These are phyloP conservation scores for Mormyrus proboscirostris DNA, from an alignment of 2,797 vertebrate species.

Conservation along the genomic window DNA sequence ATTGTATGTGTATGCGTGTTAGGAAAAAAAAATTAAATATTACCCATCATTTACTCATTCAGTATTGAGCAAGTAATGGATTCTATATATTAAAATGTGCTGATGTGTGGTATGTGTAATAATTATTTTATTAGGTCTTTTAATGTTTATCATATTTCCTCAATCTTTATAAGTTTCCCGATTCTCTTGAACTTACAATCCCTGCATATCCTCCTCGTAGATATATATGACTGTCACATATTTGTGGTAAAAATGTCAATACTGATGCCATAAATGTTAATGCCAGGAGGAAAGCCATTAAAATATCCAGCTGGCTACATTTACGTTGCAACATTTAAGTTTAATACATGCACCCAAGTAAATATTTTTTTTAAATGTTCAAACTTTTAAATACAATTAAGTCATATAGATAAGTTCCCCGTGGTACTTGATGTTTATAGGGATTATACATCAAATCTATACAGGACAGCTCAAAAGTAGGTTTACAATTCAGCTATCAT, in stretches of 20 bases:
- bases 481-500: neutral
- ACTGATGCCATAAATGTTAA: neutral
- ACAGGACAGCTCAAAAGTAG: neutral
- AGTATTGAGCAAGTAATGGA: neutral
- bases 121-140: slow-evolving; percentile 1
- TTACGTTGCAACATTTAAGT: neutral
- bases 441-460: neutral
- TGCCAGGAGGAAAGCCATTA: neutral
- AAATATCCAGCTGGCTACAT: neutral
- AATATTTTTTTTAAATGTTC: neutral
- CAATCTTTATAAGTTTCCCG: neutral
- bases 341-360: neutral
- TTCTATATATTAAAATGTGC: neutral
- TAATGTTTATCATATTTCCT: neutral
- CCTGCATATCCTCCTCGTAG: neutral
- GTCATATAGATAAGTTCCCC: neutral
- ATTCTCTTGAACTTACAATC: neutral
- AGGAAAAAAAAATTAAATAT: neutral
- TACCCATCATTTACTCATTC: neutral
- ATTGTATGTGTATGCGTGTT: neutral
- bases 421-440: neutral
- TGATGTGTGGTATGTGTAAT: neutral
- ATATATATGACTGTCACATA: slow-evolving; percentile 5
- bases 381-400: neutral
- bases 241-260: slow-evolving; percentile 4